Evolutionary conservation across 2,888 invertebrate genomes (phyloP).

Genomic region (Nemurella pictetii): DNA sequence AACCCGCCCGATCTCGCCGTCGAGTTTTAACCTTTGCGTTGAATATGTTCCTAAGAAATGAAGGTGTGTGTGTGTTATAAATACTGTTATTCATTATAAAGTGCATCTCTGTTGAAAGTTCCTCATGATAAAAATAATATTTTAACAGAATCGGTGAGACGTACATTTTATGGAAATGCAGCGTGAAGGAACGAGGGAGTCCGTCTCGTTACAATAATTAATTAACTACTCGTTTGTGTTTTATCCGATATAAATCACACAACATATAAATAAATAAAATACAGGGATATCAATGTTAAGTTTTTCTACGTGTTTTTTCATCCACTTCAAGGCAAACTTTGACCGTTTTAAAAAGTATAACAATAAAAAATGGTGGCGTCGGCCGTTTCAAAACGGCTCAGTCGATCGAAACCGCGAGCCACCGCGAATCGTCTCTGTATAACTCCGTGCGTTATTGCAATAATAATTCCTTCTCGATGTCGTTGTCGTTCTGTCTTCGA

Average conservation of each 20-base stretch:
- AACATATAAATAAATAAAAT: not conserved
- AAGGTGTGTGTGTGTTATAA: not conserved
- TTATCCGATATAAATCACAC: not conserved
- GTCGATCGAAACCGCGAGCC: not conserved
- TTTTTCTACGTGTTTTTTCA: not conserved
- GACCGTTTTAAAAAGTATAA: not conserved
- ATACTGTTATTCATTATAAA: not conserved
- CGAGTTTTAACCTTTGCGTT: not conserved
- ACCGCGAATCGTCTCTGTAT: not conserved
- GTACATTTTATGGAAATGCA: not conserved
- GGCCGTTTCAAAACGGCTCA: not conserved
- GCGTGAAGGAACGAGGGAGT: not conserved
- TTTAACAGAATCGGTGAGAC: not conserved
- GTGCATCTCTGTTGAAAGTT: conserved; percentile 1
- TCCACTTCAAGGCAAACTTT: not conserved
- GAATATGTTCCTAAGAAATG: not conserved
- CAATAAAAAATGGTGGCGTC: not conserved
- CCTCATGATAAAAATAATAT: conserved; percentile 23
- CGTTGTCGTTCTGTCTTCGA: not conserved
- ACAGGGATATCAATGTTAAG: not conserved
- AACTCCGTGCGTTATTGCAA: not conserved
- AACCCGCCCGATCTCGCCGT: not conserved
- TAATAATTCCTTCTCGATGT: not conserved
- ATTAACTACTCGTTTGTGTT: conserved; percentile 2
- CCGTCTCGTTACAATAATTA: not conserved